phyloP scores from a whole-genome alignment of 2,888 invertebrate species.

The Pristionchus japonicus region DNA sequence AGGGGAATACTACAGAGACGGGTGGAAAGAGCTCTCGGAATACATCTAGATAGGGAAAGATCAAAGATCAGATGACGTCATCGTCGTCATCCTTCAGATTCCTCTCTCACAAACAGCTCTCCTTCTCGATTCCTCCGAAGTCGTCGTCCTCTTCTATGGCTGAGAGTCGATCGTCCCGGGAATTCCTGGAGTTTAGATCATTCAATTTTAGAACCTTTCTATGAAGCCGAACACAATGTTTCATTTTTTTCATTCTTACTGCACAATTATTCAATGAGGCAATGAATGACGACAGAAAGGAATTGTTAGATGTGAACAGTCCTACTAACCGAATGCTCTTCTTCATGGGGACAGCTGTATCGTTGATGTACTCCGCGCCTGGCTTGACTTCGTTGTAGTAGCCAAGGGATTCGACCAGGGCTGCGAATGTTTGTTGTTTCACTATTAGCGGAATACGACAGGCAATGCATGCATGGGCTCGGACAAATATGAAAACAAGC shows the following conservation, averaged over 20 bases:
- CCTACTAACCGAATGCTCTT: neutral
- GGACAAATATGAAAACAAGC: neutral
- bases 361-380: conserved; percentile 43
- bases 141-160: conserved; percentile 41
- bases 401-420: conserved; percentile 24
- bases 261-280: neutral
- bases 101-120: conserved; percentile 33
- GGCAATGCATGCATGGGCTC: neutral
- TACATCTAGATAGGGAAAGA: neutral
- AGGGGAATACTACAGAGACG: neutral
- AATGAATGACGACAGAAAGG: neutral
- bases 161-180: conserved; percentile 18
- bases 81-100: neutral
- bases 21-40: neutral
- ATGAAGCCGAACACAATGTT: too few relatives aligned
- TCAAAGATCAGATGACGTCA: too few relatives aligned
- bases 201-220: too few relatives aligned
- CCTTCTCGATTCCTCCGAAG: conserved; percentile 28
- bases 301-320: too few relatives aligned
- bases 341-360: neutral
- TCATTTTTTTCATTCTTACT: neutral
- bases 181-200: neutral
- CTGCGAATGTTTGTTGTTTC: neutral
- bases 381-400: conserved; percentile 46
- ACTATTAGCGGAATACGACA: neutral